Evolutionary conservation across 2,888 invertebrate genomes (phyloP), one percentile per base, ranked within the genome.

Genomic region (Agrotis clavis): DNA sequence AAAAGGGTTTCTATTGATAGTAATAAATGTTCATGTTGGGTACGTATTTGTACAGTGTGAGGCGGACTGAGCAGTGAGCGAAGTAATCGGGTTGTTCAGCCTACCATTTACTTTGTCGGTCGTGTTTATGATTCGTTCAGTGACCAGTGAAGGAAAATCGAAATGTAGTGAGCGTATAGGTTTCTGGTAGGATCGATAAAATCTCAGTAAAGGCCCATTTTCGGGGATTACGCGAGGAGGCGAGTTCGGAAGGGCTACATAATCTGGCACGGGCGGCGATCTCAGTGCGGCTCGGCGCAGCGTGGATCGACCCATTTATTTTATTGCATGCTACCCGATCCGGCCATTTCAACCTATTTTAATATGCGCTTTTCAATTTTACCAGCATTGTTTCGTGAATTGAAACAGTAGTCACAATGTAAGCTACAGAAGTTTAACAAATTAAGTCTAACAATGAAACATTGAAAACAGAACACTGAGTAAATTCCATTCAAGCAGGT

Each of bases 71-170:
- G 69, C 78, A 81, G 71, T 79, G 57, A 48, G 60, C 81, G 81
- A 80, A 88, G 81, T 88, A 90, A 90, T 90, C 86, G 83, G 86
- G 85, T 89, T 87, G 85, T 87, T 87, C 86, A 86, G 82, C 76
- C 85, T 78, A 63, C 84, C 86, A 86, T 88, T 89, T 84, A 84
- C 85, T 90, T 88, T 89, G 86, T 86, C 84, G 82, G 77, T 71
- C 78, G 74, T 77, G 84, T 89, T 90, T 89, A 89, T 85, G 88
- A 86, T 77, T 75, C 77, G 67, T 81, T 83, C 87, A 85, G 83
- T 89, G 89, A 88, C 88, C 90, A 88, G 80, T 74, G 67, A 82
- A 87, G 84, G 78, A 85, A 82, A 85, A 79, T 80, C 74, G 77
- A 83, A 86, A 84, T 74, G 82, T 79, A 81, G 70, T 71, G 62